These are phyloP conservation scores for Achatina immaculata DNA, from an alignment of 1,140 invertebrate genomes.

Conservation along the genomic window DNA sequence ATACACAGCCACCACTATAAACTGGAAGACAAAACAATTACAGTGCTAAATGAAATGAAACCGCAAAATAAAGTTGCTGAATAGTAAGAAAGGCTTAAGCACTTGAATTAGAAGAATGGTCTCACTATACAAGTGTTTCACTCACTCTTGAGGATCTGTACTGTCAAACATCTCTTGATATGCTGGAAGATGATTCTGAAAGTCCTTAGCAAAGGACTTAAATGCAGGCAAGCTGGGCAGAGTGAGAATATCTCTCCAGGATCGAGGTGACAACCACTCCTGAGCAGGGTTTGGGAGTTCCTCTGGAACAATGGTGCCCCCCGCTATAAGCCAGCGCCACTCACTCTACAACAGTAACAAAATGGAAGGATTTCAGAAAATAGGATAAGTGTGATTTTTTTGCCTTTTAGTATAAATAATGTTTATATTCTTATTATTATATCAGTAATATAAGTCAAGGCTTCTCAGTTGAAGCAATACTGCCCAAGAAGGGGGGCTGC, in stretches of 20 bases:
- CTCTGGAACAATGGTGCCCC: constrained; percentile 62
- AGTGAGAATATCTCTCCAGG: constrained; percentile 70
- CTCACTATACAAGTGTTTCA: no score
- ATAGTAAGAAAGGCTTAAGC: no score
- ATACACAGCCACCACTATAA: no score
- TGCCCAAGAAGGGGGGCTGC: no score
- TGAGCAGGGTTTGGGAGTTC: constrained; percentile 74
- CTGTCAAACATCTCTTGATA: constrained; percentile 72
- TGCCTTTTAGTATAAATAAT: no score
- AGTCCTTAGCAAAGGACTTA: constrained; percentile 63
- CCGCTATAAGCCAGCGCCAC: constrained; percentile 70
- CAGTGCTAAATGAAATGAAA: no score
- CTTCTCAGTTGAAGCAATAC: no score
- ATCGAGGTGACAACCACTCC: constrained; percentile 69
- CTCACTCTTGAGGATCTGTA: constrained; percentile 68
- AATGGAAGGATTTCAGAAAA: neutral
- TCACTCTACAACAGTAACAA: constrained; percentile 60
- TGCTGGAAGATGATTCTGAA: constrained; percentile 61
- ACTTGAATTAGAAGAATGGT: no score
- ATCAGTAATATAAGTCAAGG: no score
- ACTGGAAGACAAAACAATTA: no score
- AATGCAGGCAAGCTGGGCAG: constrained; percentile 68
- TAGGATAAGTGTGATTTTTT: constrained; percentile 11
- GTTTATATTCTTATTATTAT: no score
- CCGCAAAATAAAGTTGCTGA: no score